Conservation (phyloP, 2,797 vertebrate genomes). For the Selene dorsalis region DNA sequence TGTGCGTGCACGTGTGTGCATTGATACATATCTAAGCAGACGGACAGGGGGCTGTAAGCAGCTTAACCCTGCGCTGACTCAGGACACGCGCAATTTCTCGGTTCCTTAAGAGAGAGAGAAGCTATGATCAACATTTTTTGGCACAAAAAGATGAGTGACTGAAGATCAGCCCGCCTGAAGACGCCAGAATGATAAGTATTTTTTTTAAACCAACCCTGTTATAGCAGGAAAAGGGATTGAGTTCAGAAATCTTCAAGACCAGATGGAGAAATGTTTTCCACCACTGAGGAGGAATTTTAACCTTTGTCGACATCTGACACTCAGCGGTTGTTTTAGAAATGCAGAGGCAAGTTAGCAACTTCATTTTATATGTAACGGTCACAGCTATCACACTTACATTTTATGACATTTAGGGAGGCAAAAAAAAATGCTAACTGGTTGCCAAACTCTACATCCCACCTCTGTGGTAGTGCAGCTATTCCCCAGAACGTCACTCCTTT, state of each 20-base stretch:
- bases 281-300: constrained; percentile 9
- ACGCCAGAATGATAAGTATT: constrained; percentile 12
- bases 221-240: constrained; percentile 35
- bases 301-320: constrained; percentile 12
- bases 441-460: neutral
- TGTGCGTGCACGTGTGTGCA: constrained; percentile 25
- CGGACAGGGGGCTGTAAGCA: constrained; percentile 72
- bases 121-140: constrained; percentile 48
- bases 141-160: constrained; percentile 28
- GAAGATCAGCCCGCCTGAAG: constrained; percentile 27
- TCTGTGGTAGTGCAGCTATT: neutral
- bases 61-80: constrained; percentile 78
- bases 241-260: constrained; percentile 16
- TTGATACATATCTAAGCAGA: constrained; percentile 74
- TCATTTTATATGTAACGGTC: constrained; percentile 24
- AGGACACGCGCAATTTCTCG: constrained; percentile 54
- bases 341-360: constrained; percentile 13
- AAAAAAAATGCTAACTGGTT: constrained; percentile 7
- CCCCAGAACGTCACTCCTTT: neutral
- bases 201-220: constrained; percentile 11
- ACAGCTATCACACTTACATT: constrained; percentile 34
- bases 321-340: constrained; percentile 16
- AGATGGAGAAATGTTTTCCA: constrained; percentile 31
- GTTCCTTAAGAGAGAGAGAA: constrained; percentile 39
- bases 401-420: constrained; percentile 22